Percentiles rank a stretch among this genome's conserved stretches.
phyloP scores from a whole-genome alignment of 2,888 invertebrate genomes.

The Lycia hirtaria region DNA sequence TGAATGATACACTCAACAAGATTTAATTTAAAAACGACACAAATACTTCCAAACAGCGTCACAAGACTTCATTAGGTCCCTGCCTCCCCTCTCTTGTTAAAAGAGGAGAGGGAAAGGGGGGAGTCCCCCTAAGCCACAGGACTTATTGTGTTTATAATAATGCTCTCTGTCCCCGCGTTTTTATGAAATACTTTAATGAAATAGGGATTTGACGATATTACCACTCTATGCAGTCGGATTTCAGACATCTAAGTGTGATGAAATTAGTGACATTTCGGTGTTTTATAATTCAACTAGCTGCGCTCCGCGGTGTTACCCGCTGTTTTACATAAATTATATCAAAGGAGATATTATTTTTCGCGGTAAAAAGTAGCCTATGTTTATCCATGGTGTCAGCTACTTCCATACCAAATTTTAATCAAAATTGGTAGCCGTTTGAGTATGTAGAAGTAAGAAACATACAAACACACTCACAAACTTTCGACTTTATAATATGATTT shows the following conservation, averaged over 20 bases:
- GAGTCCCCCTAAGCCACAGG: background rate
- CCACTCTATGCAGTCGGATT: constrained; percentile 2
- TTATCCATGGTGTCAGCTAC: too few relatives aligned
- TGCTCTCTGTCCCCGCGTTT: constrained; percentile 12
- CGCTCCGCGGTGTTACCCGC: too few relatives aligned
- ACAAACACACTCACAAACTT: too few relatives aligned
- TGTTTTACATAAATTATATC: too few relatives aligned
- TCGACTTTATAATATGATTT: too few relatives aligned
- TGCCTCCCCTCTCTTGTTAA: background rate
- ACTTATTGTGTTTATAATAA: constrained; percentile 25
- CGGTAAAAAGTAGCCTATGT: too few relatives aligned
- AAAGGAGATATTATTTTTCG: too few relatives aligned
- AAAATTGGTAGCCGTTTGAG: too few relatives aligned
- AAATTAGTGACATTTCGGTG: too few relatives aligned
- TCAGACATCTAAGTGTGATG: background rate
- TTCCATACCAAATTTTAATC: too few relatives aligned
- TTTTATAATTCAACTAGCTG: too few relatives aligned
- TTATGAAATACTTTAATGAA: constrained; percentile 20
- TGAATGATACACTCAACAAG: background rate
- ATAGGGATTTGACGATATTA: constrained; percentile 9
- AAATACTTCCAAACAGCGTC: constrained; percentile 8
- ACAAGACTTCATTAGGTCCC: constrained; percentile 9
- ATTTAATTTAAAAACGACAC: constrained; percentile 8
- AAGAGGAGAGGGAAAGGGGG: background rate
- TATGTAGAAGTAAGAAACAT: too few relatives aligned